Percentiles rank a stretch among this genome's conserved stretches.
Evolutionary conservation across 2,113 vertebrate species (phyloP).

Genomic region (Oryzias curvinotus): DNA sequence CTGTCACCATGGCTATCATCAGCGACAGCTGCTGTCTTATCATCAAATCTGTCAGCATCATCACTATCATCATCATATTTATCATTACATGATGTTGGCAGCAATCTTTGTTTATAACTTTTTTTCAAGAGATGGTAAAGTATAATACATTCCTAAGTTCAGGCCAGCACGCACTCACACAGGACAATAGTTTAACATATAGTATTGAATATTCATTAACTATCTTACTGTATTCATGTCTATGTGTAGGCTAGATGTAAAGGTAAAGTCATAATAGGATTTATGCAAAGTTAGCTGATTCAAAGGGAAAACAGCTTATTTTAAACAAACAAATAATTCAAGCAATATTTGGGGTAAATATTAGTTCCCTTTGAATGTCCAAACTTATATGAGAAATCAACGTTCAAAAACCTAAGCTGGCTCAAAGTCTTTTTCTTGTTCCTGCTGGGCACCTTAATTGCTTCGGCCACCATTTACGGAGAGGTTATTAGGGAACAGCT

Average conservation of each 20-base stretch:
- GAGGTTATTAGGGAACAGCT: slow-evolving; percentile 65
- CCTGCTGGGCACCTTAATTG: slow-evolving; percentile 59
- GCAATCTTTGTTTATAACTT: slow-evolving; percentile 40
- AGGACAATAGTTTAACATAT: slow-evolving; percentile 1
- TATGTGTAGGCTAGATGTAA: not conserved
- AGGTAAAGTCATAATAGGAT: too few relatives aligned
- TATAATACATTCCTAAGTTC: slow-evolving; percentile 6
- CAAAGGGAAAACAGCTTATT: not conserved
- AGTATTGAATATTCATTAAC: slow-evolving; percentile 18
- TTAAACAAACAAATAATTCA: slow-evolving; percentile 16
- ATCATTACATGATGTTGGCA: slow-evolving; percentile 33
- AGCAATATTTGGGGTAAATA: not conserved
- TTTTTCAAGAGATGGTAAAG: slow-evolving; percentile 26
- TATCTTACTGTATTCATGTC: not conserved
- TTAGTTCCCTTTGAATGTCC: slow-evolving; percentile 7
- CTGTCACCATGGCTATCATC: slow-evolving; percentile 53
- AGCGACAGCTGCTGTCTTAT: slow-evolving; percentile 57
- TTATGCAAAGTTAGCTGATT: not conserved
- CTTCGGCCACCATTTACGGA: slow-evolving; percentile 54
- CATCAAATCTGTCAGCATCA: slow-evolving; percentile 59
- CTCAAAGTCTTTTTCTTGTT: slow-evolving; percentile 21
- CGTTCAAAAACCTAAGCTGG: slow-evolving; percentile 19
- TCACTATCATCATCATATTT: slow-evolving; percentile 53
- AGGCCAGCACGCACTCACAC: not conserved
- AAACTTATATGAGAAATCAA: slow-evolving; percentile 37